Base-by-base conservation (phyloP, 2,888 invertebrate species). In the Osmoderma eremita region DNA sequence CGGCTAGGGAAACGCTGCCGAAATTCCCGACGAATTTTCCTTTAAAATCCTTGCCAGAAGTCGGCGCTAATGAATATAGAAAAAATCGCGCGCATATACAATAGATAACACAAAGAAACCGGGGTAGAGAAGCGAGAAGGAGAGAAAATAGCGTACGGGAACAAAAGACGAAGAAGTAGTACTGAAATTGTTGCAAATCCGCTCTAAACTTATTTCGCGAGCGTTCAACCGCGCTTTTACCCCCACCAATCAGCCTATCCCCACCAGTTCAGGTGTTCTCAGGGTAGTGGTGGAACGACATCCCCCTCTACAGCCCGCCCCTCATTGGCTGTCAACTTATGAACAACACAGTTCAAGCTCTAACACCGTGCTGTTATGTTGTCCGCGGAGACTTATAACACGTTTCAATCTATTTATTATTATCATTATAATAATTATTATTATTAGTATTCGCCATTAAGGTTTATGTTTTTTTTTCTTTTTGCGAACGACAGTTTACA, bases 271-370 rank as follows among this genome's bases (percentile, higher is more conserved):
- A 79, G 79, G 79, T 79, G 79, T 76, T 56, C 49, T 45, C 36
- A 74, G 73, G 75, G 75, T 80, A 77, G 79, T 80, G 79, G 78
- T 78, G 62, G 58, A 36, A 54, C 76, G 76, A 74, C 75, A 80
- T 79, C 82, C 82, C 82, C 81, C 76, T 81, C 78, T 64, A 73
- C 75, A 80, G 77, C 78, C 81, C 81, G 81, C 81, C 82, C 81
- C 81, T 81, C 80, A 80, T 81, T 81, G 81, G 80, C 81, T 80
- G 79, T 81, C 80, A 81, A 80, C 79, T 80, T 80, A 81, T 78
- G 80, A 80, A 81, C 79, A 80, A 81, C 80, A 80, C 82, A 82
- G 82, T 82, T 79, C 79, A 81, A 81, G 82, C 78, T 78, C 78
- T 78, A 79, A 80, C 79, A 76, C 77, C 80, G 80, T 78, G 78